Percentiles rank a stretch among this genome's conserved stretches.
phyloP scores from a whole-genome alignment of 2,113 vertebrate species.

The Furnarius figulus region DNA sequence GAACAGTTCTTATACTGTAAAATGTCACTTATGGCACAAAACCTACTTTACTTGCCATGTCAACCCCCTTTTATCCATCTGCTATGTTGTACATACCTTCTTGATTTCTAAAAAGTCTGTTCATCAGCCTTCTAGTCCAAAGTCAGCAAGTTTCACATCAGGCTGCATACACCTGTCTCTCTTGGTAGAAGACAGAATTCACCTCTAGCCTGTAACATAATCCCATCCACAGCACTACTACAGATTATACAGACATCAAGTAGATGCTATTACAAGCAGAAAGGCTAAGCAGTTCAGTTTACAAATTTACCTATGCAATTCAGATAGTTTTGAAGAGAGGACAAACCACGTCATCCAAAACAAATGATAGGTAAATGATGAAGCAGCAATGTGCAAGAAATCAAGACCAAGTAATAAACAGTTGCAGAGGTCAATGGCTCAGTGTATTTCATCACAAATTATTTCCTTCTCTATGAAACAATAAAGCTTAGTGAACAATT shows the following conservation, averaged over 20 bases:
- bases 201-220: neutral
- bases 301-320: neutral
- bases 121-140: neutral
- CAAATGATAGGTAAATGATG: slow-evolving; percentile 2
- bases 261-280: neutral
- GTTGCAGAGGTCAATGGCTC: slow-evolving; percentile 30
- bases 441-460: neutral
- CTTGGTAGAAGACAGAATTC: neutral
- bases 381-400: neutral
- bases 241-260: neutral
- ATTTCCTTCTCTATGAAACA: slow-evolving; percentile 20
- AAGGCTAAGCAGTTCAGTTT: neutral
- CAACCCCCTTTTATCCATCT: neutral
- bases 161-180: neutral
- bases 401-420: slow-evolving; percentile 33
- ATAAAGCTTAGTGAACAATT: slow-evolving; percentile 8
- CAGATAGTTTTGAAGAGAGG: neutral
- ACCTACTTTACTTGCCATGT: neutral
- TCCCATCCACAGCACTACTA: neutral
- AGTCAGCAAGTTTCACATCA: neutral
- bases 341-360: neutral
- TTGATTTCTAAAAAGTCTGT: neutral
- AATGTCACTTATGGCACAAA: neutral
- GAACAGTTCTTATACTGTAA: neutral
- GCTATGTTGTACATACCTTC: neutral